These are phyloP conservation scores for Theonella swinhoei DNA, from an alignment of 37 sponge, comb jelly and placozoan genomes.

Conservation along the genomic window DNA sequence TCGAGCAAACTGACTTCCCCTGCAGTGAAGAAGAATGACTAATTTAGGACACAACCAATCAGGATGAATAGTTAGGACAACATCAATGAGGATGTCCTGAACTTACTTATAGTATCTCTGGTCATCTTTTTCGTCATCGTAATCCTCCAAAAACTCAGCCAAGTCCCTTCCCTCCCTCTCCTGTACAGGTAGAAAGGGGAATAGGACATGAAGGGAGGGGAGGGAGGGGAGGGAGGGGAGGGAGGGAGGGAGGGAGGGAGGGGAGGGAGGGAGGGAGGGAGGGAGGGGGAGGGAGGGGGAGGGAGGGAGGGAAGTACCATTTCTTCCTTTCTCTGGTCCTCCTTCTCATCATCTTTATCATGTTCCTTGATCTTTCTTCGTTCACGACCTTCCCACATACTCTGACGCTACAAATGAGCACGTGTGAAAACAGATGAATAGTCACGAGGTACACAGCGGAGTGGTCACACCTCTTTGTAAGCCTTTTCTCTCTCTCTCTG, in stretches of 20 bases:
- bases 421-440: neutral
- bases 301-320: conserved; percentile 34
- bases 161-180: conserved; percentile 69
- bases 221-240: neutral
- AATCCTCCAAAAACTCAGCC: conserved; percentile 84
- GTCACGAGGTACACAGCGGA: neutral
- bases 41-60: neutral
- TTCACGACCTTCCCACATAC: conserved; percentile 86
- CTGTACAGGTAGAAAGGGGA: conserved; percentile 35
- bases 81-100: neutral
- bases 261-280: neutral
- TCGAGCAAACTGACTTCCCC: conserved; percentile 74
- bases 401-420: conserved; percentile 38
- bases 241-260: neutral
- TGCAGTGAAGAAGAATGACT: neutral
- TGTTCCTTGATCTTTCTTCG: conserved; percentile 75
- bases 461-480: conserved; percentile 57
- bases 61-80: neutral
- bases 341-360: conserved; percentile 67
- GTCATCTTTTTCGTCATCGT: conserved; percentile 97
- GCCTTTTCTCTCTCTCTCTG: conserved; percentile 71
- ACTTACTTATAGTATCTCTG: conserved; percentile 86
- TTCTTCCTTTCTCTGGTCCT: conserved; percentile 75
- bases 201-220: neutral
- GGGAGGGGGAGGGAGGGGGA: neutral